phyloP scores from a whole-genome alignment of 1,140 invertebrate species.

The Paraescarpia echinospica region DNA sequence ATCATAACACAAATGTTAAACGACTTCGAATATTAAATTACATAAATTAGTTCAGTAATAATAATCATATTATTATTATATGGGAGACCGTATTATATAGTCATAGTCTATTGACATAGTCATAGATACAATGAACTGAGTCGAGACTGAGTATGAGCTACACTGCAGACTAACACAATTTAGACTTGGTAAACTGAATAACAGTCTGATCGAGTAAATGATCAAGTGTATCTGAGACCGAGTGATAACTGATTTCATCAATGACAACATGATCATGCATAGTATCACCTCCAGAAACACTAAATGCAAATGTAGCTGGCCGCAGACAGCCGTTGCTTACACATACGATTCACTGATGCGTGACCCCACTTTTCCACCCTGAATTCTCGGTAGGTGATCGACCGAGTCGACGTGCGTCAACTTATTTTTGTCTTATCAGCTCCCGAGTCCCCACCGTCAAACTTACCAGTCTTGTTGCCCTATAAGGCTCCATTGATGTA shows the following conservation, averaged over 20 bases:
- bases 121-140: no score
- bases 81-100: no score
- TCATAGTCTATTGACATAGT: no score
- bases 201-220: no score
- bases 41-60: no score
- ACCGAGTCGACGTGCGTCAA: no score
- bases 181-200: no score
- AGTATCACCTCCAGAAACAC: neutral
- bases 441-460: neutral
- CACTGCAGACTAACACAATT: no score
- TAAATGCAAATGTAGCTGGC: neutral
- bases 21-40: no score
- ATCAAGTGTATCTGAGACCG: neutral
- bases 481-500: constrained; percentile 40
- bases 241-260: neutral
- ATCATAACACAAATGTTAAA: no score
- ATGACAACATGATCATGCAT: neutral
- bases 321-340: neutral
- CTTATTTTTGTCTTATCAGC: neutral
- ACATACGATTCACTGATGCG: neutral
- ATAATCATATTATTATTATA: no score
- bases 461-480: constrained; percentile 57
- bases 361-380: neutral
- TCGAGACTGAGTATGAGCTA: no score
- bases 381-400: neutral